Conservation (phyloP, 2,888 invertebrate species). For the Pteria penguin region DNA sequence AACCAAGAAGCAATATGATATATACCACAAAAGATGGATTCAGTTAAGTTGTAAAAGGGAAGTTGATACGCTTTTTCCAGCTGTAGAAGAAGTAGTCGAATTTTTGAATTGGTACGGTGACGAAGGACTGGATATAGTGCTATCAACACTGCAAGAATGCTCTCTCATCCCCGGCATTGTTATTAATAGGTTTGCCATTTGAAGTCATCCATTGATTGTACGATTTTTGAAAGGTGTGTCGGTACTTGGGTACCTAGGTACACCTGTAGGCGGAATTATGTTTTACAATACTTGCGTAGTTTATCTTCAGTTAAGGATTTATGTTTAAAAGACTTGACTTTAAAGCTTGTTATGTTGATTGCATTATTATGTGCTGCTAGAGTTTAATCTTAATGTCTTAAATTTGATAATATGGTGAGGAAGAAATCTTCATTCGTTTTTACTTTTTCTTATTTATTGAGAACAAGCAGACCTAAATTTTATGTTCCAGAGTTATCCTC, state of each 20-base stretch:
- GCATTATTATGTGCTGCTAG: constrained; percentile 31
- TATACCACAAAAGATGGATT: constrained; percentile 42
- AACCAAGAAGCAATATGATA: constrained; percentile 46
- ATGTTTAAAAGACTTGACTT: constrained; percentile 32
- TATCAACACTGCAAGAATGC: constrained; percentile 42
- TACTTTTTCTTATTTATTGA: constrained; percentile 14
- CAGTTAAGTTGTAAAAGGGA: constrained; percentile 35
- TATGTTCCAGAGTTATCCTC: constrained; percentile 9
- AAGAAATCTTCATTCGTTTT: constrained; percentile 26
- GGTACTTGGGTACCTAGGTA: constrained; percentile 29
- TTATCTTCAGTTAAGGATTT: constrained; percentile 5
- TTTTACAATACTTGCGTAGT: background rate
- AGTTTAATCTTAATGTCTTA: constrained; percentile 29
- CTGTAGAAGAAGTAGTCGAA: constrained; percentile 36
- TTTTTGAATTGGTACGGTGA: constrained; percentile 38
- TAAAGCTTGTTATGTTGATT: constrained; percentile 41
- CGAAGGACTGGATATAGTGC: constrained; percentile 40
- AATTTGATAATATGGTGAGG: constrained; percentile 28
- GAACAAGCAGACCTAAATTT: constrained; percentile 12
- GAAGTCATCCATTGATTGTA: constrained; percentile 40
- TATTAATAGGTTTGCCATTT: constrained; percentile 20
- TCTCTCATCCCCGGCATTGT: constrained; percentile 36
- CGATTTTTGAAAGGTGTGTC: constrained; percentile 50
- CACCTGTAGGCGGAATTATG: constrained; percentile 3
- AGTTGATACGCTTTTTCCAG: constrained; percentile 21